A percentile compares a stretch with the other conserved stretches of the same genome.
Evolutionary conservation across 2,113 vertebrate species (phyloP).

Genomic region (Pterocles gutturalis): DNA sequence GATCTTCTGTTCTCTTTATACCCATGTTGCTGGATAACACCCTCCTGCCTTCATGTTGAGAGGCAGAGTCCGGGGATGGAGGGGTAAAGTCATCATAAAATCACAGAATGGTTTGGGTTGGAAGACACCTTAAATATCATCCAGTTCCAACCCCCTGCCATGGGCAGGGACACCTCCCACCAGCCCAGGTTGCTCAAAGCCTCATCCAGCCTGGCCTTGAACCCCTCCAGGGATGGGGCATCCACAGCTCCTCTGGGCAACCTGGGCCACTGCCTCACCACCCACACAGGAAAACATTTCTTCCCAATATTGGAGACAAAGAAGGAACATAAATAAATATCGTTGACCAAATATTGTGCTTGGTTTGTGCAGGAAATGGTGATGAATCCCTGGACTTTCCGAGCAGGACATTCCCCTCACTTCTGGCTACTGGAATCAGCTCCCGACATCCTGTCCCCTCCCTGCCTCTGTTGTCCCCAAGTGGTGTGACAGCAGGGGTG

Average conservation of each 20-base stretch:
- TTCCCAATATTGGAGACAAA: not conserved
- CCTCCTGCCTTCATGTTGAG: not conserved
- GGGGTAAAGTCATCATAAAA: not conserved
- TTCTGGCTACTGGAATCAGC: not conserved
- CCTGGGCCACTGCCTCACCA: too few relatives aligned
- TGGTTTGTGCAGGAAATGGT: not conserved
- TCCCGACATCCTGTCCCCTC: not conserved
- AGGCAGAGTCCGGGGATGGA: not conserved
- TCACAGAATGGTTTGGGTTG: too few relatives aligned
- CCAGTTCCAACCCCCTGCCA: too few relatives aligned
- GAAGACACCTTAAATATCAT: too few relatives aligned
- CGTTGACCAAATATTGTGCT: not conserved
- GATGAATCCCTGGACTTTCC: not conserved
- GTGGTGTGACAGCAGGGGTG: not conserved
- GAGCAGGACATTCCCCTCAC: fast-evolving
- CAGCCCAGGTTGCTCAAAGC: too few relatives aligned
- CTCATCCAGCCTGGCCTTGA: too few relatives aligned
- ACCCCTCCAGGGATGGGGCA: too few relatives aligned
- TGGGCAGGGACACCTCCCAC: too few relatives aligned
- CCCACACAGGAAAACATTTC: too few relatives aligned
- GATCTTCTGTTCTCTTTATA: not conserved
- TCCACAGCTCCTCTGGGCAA: too few relatives aligned
- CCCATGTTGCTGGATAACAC: not conserved
- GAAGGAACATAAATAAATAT: not conserved
- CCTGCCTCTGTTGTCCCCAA: fast-evolving